These are phyloP conservation scores for Caenorhabditis sp. DNA, from an alignment of 2,888 invertebrate species.

Conservation along the genomic window DNA sequence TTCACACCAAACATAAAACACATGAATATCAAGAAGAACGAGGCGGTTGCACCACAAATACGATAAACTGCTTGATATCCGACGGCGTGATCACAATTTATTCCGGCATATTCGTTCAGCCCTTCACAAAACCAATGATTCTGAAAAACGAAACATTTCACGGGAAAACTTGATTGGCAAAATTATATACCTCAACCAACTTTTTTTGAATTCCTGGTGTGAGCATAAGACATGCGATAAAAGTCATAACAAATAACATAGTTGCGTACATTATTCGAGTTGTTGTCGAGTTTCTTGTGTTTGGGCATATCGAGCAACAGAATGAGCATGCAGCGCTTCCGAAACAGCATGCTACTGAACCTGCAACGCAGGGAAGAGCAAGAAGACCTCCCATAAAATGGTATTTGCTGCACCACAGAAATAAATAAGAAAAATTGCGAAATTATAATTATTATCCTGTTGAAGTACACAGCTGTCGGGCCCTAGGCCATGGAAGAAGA, in stretches of 20 bases:
- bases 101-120: conserved; percentile 44
- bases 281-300: conserved; percentile 94
- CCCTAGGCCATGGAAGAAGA: not conserved
- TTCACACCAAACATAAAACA: conserved; percentile 89
- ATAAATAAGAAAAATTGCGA: not conserved
- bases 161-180: not conserved
- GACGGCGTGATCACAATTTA: conserved; percentile 62
- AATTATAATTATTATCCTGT: not conserved
- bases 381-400: conserved; percentile 31
- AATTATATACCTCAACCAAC: conserved; percentile 80
- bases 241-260: conserved; percentile 87
- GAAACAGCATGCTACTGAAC: conserved; percentile 85
- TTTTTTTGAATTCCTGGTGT: conserved; percentile 86
- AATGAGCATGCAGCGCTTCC: conserved; percentile 94
- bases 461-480: conserved; percentile 4
- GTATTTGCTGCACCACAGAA: not conserved
- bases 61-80: conserved; percentile 70
- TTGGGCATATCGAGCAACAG: conserved; percentile 94
- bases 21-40: conserved; percentile 92
- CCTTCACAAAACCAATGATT: conserved; percentile 67
- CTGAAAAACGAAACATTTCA: conserved; percentile 23
- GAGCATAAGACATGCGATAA: conserved; percentile 87
- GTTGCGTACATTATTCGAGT: conserved; percentile 90
- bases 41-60: conserved; percentile 89
- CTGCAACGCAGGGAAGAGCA: conserved; percentile 28